These are phyloP conservation scores for Decapterus maruadsi DNA, from an alignment of 2,797 vertebrate species.

Conservation along the genomic window DNA sequence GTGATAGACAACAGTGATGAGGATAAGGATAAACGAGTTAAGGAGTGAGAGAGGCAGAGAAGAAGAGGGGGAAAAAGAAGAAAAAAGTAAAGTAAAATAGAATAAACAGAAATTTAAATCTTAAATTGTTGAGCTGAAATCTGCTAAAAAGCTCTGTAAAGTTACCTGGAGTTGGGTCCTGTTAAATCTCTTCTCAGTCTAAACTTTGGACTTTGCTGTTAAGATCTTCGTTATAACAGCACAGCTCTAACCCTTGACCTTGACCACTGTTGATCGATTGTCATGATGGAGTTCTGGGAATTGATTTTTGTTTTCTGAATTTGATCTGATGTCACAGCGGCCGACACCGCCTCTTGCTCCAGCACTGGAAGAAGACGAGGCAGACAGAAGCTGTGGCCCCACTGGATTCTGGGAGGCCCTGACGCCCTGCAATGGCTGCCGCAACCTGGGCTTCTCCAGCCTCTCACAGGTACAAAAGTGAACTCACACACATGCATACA, in stretches of 20 bases:
- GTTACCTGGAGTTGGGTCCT: no score
- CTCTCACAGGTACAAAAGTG: conserved; percentile 87
- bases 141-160: no score
- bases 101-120: no score
- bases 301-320: background rate
- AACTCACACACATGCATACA: conserved; percentile 6
- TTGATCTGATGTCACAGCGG: conserved; percentile 78
- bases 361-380: conserved; percentile 90
- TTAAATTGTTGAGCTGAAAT: no score
- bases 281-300: background rate
- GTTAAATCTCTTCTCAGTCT: background rate
- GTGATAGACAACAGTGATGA: no score
- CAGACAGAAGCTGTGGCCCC: conserved; percentile 91
- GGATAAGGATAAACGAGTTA: no score
- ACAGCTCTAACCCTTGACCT: background rate
- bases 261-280: background rate
- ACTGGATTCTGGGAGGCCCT: conserved; percentile 95
- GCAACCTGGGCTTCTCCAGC: conserved; percentile 93
- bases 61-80: no score
- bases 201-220: background rate
- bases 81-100: no score
- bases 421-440: conserved; percentile 96
- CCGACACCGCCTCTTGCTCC: conserved; percentile 86
- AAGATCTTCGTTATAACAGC: background rate
- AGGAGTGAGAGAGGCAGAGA: no score